A percentile compares a stretch with the other conserved stretches of the same genome.
phyloP scores from a whole-genome alignment of 2,888 invertebrate genomes.

The Brachypalpus laphriformis region DNA sequence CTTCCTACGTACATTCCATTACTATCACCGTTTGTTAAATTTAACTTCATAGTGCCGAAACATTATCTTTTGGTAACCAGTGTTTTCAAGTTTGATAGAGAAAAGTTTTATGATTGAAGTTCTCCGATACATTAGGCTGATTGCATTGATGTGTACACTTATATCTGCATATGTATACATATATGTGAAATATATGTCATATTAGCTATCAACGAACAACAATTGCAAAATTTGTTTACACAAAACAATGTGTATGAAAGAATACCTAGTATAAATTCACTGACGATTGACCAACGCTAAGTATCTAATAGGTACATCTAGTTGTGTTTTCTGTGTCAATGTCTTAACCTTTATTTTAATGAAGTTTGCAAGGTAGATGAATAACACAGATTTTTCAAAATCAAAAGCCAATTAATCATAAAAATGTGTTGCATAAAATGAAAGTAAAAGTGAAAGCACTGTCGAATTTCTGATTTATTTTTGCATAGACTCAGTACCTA shows the following conservation, averaged over 20 bases:
- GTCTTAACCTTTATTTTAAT: too few species aligned
- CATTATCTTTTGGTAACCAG: background rate
- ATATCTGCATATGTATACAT: too few species aligned
- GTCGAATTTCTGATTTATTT: background rate
- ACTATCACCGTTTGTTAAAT: constrained; percentile 9
- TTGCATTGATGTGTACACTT: too few species aligned
- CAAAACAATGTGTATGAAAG: too few species aligned
- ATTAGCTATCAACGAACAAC: too few species aligned
- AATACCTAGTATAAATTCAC: too few species aligned
- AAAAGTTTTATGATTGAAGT: background rate
- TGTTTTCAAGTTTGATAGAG: background rate
- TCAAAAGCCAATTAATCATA: background rate
- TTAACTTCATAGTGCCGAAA: background rate
- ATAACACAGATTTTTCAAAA: background rate
- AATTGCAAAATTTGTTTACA: background rate
- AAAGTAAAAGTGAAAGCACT: background rate
- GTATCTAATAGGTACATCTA: too few species aligned
- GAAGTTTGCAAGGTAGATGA: background rate
- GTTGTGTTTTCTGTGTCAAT: too few species aligned
- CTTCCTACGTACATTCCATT: constrained; percentile 21
- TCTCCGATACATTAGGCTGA: background rate
- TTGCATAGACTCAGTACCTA: background rate
- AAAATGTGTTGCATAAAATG: background rate
- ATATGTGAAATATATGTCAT: too few species aligned
- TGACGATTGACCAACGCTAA: too few species aligned